Evolutionary conservation across 2,888 invertebrate species (phyloP).

Genomic region (Listrodromus nycthemerus): DNA sequence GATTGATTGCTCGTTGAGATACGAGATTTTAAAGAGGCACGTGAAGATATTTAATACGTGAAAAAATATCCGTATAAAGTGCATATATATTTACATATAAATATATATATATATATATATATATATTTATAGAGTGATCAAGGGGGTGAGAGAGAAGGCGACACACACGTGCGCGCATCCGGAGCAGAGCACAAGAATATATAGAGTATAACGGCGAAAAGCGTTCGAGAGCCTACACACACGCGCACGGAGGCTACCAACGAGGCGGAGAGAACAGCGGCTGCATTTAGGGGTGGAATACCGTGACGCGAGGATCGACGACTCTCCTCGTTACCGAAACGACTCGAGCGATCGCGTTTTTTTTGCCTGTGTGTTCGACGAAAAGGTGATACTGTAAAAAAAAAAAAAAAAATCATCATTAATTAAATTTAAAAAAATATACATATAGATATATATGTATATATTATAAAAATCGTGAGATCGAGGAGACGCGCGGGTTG

Average conservation of each 20-base stretch:
- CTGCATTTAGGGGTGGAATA: constrained; percentile 38
- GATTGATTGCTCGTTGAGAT: neutral
- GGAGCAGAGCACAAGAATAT: constrained; percentile 39
- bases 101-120: too few species aligned
- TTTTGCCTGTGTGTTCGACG: constrained; percentile 29
- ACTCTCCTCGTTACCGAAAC: constrained; percentile 11
- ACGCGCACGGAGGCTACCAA: neutral
- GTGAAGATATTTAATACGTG: constrained; percentile 15
- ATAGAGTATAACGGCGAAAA: constrained; percentile 34
- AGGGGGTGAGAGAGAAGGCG: constrained; percentile 50
- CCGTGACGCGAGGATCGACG: constrained; percentile 41
- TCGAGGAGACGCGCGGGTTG: neutral
- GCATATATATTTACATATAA: neutral
- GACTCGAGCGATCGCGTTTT: neutral
- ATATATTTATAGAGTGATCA: neutral
- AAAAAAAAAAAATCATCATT: too few species aligned
- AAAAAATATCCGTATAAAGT: neutral
- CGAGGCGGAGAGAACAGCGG: constrained; percentile 5
- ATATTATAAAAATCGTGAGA: too few species aligned
- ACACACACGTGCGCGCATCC: constrained; percentile 61
- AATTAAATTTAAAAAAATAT: too few species aligned
- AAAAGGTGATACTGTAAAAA: constrained; percentile 17
- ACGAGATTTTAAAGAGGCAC: neutral
- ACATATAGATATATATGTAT: too few species aligned
- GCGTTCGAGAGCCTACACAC: constrained; percentile 20